Conservation (phyloP, 2,888 invertebrate species). For the Heliconius charithonia region DNA sequence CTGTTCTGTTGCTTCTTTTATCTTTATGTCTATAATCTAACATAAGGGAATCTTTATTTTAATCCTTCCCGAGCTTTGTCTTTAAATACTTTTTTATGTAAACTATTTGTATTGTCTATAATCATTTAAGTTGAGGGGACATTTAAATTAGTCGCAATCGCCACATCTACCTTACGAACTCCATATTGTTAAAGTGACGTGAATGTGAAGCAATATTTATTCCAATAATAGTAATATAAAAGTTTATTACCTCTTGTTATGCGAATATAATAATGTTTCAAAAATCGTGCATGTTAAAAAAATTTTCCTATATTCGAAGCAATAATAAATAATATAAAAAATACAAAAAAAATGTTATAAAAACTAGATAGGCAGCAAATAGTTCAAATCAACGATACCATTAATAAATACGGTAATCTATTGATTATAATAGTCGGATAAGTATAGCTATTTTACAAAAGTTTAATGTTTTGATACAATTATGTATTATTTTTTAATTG, state of each 20-base stretch:
- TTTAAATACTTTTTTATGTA: background rate
- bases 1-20: background rate
- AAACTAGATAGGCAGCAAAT: conserved; percentile 14
- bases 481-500: background rate
- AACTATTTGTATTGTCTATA: conserved; percentile 2
- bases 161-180: background rate
- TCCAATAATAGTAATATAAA: conserved; percentile 8
- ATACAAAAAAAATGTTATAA: background rate
- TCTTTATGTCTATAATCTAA: background rate
- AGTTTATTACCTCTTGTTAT: conserved; percentile 20
- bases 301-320: conserved; percentile 8
- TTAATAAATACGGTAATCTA: background rate
- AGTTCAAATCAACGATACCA: conserved; percentile 12
- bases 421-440: conserved; percentile 9
- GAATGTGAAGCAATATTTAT: conserved; percentile 12
- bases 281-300: conserved; percentile 15
- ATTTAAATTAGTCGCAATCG: background rate
- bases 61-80: background rate
- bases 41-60: background rate
- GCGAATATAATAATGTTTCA: conserved; percentile 10
- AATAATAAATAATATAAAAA: conserved; percentile 13
- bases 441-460: conserved; percentile 1
- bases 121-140: background rate
- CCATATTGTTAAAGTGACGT: background rate
- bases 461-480: conserved; percentile 20